Conservation (phyloP, 2,797 vertebrate species). For the Lepilemur septentrionalis region DNA sequence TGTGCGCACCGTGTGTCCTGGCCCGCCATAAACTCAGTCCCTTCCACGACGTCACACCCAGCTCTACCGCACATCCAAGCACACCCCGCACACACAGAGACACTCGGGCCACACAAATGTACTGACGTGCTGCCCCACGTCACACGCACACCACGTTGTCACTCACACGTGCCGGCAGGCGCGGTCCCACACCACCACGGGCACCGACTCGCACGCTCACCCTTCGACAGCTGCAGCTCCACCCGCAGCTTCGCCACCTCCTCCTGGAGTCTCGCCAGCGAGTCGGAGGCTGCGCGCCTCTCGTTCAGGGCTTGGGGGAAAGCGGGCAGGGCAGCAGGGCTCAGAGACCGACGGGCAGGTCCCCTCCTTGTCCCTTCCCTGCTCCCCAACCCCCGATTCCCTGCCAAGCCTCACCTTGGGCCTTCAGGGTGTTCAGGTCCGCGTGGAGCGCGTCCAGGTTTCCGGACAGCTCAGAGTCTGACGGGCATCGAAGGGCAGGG, state of each 20-base stretch:
- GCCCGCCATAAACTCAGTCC: no score
- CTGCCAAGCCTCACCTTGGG: constrained; percentile 52
- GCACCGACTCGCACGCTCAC: not conserved
- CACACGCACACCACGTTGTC: fast-evolving
- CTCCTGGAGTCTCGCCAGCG: constrained; percentile 35
- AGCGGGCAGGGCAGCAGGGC: no score
- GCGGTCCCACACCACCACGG: not conserved
- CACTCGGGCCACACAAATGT: not conserved
- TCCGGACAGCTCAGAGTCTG: constrained; percentile 45
- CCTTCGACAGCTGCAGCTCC: constrained; percentile 16
- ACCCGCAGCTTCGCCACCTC: constrained; percentile 60
- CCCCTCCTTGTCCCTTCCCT: no score
- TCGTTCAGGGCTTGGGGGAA: constrained; percentile 58
- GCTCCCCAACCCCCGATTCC: fast-evolving
- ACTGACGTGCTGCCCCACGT: not conserved
- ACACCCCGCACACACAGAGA: not conserved
- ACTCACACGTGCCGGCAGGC: fast-evolving
- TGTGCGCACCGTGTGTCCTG: not conserved
- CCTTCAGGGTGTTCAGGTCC: constrained; percentile 43
- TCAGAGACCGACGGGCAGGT: not conserved
- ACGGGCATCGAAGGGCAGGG: fast-evolving
- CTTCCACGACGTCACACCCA: fast-evolving
- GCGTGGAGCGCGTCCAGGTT: constrained; percentile 36
- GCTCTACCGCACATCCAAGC: fast-evolving
- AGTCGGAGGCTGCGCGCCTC: not conserved